A percentile compares a stretch with the other conserved stretches of the same genome.
Conservation (phyloP, 2,888 invertebrate species). For the Steromphala cineraria region DNA sequence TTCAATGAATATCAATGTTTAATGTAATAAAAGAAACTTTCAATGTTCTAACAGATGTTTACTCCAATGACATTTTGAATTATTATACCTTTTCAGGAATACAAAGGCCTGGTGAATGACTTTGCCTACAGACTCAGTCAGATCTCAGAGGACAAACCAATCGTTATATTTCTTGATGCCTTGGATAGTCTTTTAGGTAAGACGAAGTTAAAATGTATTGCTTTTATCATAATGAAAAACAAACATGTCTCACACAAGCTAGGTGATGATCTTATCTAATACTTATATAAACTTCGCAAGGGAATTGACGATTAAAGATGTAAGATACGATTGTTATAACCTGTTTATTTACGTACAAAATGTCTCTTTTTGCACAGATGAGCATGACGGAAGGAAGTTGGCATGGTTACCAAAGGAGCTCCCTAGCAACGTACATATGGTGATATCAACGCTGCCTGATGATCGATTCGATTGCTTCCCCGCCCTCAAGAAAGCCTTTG, state of each 20-base stretch:
- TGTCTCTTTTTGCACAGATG: slow-evolving; percentile 42
- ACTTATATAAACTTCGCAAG: no score
- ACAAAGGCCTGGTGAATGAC: slow-evolving; percentile 68
- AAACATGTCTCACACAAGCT: no score
- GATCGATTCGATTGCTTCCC: slow-evolving; percentile 59
- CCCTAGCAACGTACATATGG: slow-evolving; percentile 85
- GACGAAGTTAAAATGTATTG: background rate
- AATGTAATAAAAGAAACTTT: no score
- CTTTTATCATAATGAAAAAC: no score
- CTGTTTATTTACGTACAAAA: no score
- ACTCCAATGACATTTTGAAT: no score
- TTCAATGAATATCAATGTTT: no score
- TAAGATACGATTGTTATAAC: no score
- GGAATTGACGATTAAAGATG: no score
- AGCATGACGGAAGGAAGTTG: slow-evolving; percentile 80
- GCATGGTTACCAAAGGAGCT: slow-evolving; percentile 87
- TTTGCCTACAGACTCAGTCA: slow-evolving; percentile 53
- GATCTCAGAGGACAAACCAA: slow-evolving; percentile 60
- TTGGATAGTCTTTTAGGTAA: slow-evolving; percentile 80
- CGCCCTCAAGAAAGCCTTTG: slow-evolving; percentile 48
- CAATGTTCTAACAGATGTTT: no score
- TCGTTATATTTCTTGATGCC: slow-evolving; percentile 86
- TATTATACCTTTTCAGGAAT: slow-evolving; percentile 57
- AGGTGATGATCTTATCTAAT: no score
- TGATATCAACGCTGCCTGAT: slow-evolving; percentile 75